phyloP scores from a whole-genome alignment of 1,140 invertebrate species.

The Drosophila quadrilineata region DNA sequence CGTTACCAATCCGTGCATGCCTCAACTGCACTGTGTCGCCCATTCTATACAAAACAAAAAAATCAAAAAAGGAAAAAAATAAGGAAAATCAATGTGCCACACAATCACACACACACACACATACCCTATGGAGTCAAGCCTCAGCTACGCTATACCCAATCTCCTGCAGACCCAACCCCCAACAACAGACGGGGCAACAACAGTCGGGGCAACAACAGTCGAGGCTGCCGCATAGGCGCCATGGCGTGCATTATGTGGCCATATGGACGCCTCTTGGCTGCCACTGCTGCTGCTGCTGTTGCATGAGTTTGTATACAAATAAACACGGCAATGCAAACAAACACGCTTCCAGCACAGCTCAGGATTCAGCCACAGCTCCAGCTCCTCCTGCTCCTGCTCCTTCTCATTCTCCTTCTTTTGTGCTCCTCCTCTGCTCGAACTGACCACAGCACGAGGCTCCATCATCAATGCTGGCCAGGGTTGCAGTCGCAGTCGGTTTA shows the following conservation, averaged over 20 bases:
- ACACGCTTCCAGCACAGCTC: neutral
- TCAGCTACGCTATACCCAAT: too few species aligned
- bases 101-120: constrained; percentile 26
- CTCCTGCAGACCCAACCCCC: too few species aligned
- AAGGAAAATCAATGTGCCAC: constrained; percentile 66
- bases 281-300: too few species aligned
- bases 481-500: constrained; percentile 75
- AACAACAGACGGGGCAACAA: too few species aligned
- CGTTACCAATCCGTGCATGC: neutral
- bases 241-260: constrained; percentile 72
- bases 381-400: too few species aligned
- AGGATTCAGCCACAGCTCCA: too few species aligned
- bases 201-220: too few species aligned
- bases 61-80: too few species aligned
- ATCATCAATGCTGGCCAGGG: constrained; percentile 37
- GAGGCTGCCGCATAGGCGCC: constrained; percentile 37
- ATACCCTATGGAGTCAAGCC: too few species aligned
- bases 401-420: too few species aligned
- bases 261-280: constrained; percentile 45
- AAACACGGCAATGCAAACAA: constrained; percentile 67
- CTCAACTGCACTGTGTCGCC: constrained; percentile 14
- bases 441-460: constrained; percentile 20
- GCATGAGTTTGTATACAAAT: constrained; percentile 67
- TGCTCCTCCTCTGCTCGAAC: too few species aligned
- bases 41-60: too few species aligned